phyloP scores from a whole-genome alignment of 2,113 vertebrate genomes.

The Ardeotis arabs region DNA sequence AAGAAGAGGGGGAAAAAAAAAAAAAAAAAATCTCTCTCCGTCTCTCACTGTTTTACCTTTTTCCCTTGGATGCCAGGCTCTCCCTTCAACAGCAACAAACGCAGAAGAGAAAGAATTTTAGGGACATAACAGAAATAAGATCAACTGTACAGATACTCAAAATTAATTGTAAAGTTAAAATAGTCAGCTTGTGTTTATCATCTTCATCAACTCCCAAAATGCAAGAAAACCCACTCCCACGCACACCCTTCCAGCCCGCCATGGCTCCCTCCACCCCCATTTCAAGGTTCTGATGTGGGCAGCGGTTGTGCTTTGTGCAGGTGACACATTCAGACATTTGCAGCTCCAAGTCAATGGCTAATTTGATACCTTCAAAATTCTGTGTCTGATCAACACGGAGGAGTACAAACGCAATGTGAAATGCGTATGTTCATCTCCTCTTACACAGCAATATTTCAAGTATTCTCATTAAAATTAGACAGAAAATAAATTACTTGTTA shows the following conservation, averaged over 20 bases:
- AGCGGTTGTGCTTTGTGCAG: background rate
- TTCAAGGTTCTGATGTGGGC: background rate
- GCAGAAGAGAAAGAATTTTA: background rate
- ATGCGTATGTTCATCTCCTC: background rate
- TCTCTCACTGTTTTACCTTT: conserved; percentile 51
- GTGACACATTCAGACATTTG: background rate
- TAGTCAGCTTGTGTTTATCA: background rate
- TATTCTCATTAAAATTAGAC: background rate
- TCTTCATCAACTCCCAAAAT: background rate
- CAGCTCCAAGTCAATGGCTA: background rate
- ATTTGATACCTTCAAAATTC: background rate
- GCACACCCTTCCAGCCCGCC: background rate
- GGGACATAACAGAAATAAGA: background rate
- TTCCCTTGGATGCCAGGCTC: conserved; percentile 67
- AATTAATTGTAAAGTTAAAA: background rate
- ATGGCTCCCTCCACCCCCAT: background rate
- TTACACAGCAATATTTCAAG: background rate
- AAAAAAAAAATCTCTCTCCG: too few relatives aligned
- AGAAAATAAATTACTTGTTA: background rate
- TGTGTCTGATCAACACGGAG: background rate
- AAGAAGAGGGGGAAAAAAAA: background rate
- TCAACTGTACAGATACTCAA: background rate
- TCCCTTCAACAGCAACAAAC: conserved; percentile 37
- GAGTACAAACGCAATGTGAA: background rate
- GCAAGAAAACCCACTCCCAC: background rate